Conservation (phyloP, 2,888 invertebrate genomes). For the Thymelicus acteon region DNA sequence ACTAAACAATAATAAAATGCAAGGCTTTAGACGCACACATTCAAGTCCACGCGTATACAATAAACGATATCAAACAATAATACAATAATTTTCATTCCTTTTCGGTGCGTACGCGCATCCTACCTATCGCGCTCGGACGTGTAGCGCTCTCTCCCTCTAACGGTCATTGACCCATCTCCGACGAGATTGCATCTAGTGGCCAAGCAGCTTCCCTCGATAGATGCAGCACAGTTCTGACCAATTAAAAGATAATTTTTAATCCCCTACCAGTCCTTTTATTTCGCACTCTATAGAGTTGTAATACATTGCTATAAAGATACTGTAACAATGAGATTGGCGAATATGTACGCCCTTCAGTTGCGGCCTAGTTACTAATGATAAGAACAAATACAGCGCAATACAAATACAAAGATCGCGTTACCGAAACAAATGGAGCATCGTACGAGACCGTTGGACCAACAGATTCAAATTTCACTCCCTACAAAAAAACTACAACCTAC, state of each 20-base stretch:
- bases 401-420: slow-evolving; percentile 38
- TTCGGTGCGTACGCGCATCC: slow-evolving; percentile 83
- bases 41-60: slow-evolving; percentile 53
- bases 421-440: slow-evolving; percentile 42
- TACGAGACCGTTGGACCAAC: slow-evolving; percentile 67
- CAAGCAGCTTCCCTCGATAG: slow-evolving; percentile 80
- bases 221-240: slow-evolving; percentile 75
- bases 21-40: slow-evolving; percentile 65
- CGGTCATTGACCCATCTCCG: slow-evolving; percentile 82
- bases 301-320: slow-evolving; percentile 2
- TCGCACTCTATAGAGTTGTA: slow-evolving; percentile 11
- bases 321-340: slow-evolving; percentile 49
- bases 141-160: slow-evolving; percentile 62
- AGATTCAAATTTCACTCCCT: slow-evolving; percentile 67
- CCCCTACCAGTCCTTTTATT: slow-evolving; percentile 26
- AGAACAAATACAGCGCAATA: slow-evolving; percentile 59
- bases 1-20: slow-evolving; percentile 44
- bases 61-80: slow-evolving; percentile 75
- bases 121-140: slow-evolving; percentile 64
- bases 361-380: slow-evolving; percentile 72
- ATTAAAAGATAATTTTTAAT: slow-evolving; percentile 73
- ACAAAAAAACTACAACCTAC: slow-evolving; percentile 52
- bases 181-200: slow-evolving; percentile 83
- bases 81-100: slow-evolving; percentile 81
- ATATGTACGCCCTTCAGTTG: slow-evolving; percentile 54